These are phyloP conservation scores for Asobara japonica DNA, from an alignment of 1,140 invertebrate genomes.

Conservation along the genomic window DNA sequence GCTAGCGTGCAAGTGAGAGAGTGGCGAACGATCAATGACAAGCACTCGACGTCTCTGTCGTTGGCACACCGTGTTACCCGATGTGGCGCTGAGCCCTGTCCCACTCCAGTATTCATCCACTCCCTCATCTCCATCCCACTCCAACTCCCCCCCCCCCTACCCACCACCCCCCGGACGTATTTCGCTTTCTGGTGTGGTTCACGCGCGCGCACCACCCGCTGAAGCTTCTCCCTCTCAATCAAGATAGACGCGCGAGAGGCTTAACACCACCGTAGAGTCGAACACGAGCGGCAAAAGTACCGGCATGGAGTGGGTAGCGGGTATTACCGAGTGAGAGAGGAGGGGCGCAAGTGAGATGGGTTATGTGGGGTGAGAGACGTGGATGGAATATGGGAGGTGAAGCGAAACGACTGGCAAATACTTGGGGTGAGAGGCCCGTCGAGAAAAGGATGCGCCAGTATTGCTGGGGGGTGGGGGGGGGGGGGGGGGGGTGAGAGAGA, in stretches of 20 bases:
- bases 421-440: constrained; percentile 1
- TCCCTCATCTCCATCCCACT: not conserved
- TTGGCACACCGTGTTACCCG: constrained; percentile 14
- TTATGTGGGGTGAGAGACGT: constrained; percentile 22
- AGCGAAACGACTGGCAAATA: constrained; percentile 28
- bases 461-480: constrained; percentile 7
- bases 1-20: constrained; percentile 51
- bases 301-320: constrained; percentile 43
- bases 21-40: constrained; percentile 66
- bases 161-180: not conserved
- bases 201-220: constrained; percentile 20
- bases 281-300: constrained; percentile 61
- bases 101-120: not conserved
- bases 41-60: constrained; percentile 41
- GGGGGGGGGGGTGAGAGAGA: constrained; percentile 32
- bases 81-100: constrained; percentile 31
- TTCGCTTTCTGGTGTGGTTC: constrained; percentile 13
- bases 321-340: constrained; percentile 48
- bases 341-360: constrained; percentile 35
- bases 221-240: constrained; percentile 58
- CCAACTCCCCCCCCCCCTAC: constrained; percentile 2
- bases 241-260: constrained; percentile 64
- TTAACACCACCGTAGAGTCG: constrained; percentile 55
- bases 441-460: constrained; percentile 2
- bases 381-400: constrained; percentile 29